Conservation (phyloP, 2,888 invertebrate genomes). For the Rhingia campestris region DNA sequence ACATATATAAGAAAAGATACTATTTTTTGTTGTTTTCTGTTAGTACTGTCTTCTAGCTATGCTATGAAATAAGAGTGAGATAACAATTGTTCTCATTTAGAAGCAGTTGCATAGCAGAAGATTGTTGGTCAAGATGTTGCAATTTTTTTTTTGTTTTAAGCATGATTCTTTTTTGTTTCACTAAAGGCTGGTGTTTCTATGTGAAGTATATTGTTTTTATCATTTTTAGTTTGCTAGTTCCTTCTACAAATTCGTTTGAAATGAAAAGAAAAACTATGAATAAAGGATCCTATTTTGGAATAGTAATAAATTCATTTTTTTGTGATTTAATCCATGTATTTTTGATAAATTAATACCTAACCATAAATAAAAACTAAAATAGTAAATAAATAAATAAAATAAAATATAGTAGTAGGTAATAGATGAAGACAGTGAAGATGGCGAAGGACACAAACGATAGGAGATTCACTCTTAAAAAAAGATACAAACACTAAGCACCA, state of each 20-base stretch:
- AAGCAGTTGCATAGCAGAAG: slow-evolving; percentile 76
- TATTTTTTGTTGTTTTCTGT: slow-evolving; percentile 14
- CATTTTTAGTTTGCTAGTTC: slow-evolving; percentile 60
- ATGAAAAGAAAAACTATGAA: slow-evolving; percentile 55
- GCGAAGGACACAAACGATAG: slow-evolving; percentile 18
- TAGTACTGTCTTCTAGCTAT: slow-evolving; percentile 63
- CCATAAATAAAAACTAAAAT: slow-evolving; percentile 31
- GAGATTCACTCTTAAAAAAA: slow-evolving; percentile 10
- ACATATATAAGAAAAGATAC: slow-evolving; percentile 8
- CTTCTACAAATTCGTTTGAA: slow-evolving; percentile 66
- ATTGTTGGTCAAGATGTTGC: slow-evolving; percentile 80
- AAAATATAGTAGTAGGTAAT: slow-evolving; percentile 19
- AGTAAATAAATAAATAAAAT: slow-evolving; percentile 12
- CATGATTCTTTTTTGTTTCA: slow-evolving; percentile 68
- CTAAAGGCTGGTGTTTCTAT: slow-evolving; percentile 80
- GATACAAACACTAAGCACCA: slow-evolving; percentile 45
- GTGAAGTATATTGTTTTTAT: slow-evolving; percentile 79
- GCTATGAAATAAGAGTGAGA: slow-evolving; percentile 38
- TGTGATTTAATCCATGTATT: slow-evolving; percentile 43
- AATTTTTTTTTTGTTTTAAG: slow-evolving; percentile 47
- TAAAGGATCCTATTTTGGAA: slow-evolving; percentile 38
- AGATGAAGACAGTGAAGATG: slow-evolving; percentile 2
- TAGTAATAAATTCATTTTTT: slow-evolving; percentile 1
- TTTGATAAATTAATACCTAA: slow-evolving; percentile 38
- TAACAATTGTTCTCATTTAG: slow-evolving; percentile 55